Percentiles rank a stretch among this genome's conserved stretches.
Evolutionary conservation across 2,888 invertebrate species (phyloP).

Genomic region (Drosophila atroscutellata): DNA sequence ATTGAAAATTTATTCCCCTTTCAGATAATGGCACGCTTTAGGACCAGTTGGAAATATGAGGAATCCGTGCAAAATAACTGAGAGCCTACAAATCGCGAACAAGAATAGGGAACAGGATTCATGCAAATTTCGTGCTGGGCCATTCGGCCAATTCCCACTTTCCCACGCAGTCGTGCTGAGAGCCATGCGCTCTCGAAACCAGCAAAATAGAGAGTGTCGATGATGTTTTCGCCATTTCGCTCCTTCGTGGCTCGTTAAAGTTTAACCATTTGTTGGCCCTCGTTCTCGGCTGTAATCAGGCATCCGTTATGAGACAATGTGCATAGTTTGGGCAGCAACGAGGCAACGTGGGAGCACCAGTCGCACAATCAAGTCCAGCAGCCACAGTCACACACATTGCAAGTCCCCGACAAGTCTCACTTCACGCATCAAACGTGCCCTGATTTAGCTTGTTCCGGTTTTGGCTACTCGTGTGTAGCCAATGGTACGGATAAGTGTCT

Average conservation of each 20-base stretch:
- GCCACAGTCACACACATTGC: conserved; percentile 64
- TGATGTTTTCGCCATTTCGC: conserved; percentile 32
- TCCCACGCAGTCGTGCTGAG: conserved; percentile 58
- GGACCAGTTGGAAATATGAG: not conserved
- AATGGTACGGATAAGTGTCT: conserved; percentile 52
- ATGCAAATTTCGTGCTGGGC: conserved; percentile 39
- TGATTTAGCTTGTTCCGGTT: conserved; percentile 66
- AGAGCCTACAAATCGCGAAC: conserved; percentile 5
- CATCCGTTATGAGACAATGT: conserved; percentile 67
- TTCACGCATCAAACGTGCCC: conserved; percentile 64
- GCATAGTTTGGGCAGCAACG: conserved; percentile 53
- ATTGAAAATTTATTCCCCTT: not conserved
- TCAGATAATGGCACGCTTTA: not conserved
- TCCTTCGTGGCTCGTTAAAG: conserved; percentile 60
- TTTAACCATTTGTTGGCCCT: conserved; percentile 61
- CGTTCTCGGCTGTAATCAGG: conserved; percentile 61
- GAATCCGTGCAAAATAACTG: not conserved
- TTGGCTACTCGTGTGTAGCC: conserved; percentile 60
- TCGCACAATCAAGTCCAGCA: conserved; percentile 68
- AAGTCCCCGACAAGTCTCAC: conserved; percentile 61
- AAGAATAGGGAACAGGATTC: conserved; percentile 24
- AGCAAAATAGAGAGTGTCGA: conserved; percentile 20
- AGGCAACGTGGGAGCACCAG: conserved; percentile 48
- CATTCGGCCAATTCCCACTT: conserved; percentile 40
- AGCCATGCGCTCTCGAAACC: conserved; percentile 28